These are phyloP conservation scores for human DNA, from an alignment of 2,113 vertebrate species.

Conservation along the genomic window DNA sequence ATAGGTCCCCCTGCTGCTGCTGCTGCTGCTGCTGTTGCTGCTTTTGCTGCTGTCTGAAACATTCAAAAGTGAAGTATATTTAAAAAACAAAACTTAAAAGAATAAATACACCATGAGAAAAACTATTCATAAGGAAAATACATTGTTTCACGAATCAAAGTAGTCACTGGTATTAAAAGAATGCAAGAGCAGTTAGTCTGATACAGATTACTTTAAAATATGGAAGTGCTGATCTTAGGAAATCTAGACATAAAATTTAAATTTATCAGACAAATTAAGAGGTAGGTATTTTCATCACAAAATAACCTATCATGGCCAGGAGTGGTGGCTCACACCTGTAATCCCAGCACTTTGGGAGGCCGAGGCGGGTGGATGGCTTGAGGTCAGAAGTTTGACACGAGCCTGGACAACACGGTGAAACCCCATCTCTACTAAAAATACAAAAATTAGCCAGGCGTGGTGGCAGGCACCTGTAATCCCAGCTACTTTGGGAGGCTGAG, in stretches of 20 bases:
- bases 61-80: conserved; percentile 16
- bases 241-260: neutral
- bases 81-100: neutral
- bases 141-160: neutral
- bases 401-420: no score
- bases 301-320: neutral
- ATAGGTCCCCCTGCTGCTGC: conserved; percentile 70
- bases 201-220: neutral
- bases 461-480: no score
- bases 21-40: neutral
- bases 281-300: neutral
- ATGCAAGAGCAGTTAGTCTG: neutral
- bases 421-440: no score
- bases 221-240: neutral
- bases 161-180: neutral
- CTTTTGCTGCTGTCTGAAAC: conserved; percentile 82
- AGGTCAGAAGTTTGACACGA: no score
- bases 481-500: no score
- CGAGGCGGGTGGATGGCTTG: no score
- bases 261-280: conserved; percentile 14
- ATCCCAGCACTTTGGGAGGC: no score
- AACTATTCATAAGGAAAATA: neutral
- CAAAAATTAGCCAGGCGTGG: no score
- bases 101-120: neutral
- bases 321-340: no score